Evolutionary conservation across 2,888 invertebrate genomes (phyloP), one percentile per base, ranked within the genome.

Genomic region (Lagria hirta): DNA sequence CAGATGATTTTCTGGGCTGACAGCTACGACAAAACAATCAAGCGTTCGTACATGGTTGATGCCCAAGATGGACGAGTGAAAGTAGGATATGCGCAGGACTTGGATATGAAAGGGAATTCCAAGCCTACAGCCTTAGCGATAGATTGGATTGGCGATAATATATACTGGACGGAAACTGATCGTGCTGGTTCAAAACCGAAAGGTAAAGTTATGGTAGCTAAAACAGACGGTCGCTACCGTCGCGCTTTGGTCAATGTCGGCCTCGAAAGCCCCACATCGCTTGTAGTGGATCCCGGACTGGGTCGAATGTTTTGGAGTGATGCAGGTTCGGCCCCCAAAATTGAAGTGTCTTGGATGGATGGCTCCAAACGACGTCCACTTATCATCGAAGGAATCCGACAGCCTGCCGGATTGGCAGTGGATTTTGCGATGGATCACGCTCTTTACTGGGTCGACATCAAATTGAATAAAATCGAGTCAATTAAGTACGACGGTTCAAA

Each of bases 1-100:
- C 88, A 92, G 65, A 88, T 93, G 66, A 75, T 98, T 40, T 98
- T 92, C 75, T 99, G 98, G 96, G 91, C 93, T 0, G 97, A 98
- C 68, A 88, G 88, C 52, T 87, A 88, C 61, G 88, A 91, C 47
- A 86, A 88, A 66, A 88, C 88, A 1, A 92, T 97, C 53, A 92
- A 92, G 67, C 79, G 97, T 1, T 93, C 95, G 0, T 91, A 87
- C 68, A 88, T 96, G 83, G 80, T 94, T 1, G 83, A 87, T 55
- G 90, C 88, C 0, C 73, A 79, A 14, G 75, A 83, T 46, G 88
- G 90, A 2, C 77, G 84, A 64, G 90, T 83, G 1, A 85, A 88
- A 73, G 83, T 82, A 36, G 90, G 92, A 38, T 84, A 78, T 62
- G 88, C 92, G 0, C 96, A 96, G 68, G 89, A 93, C 68, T 74